These are phyloP conservation scores for Corapipo altera DNA, from an alignment of 2,113 vertebrate genomes.

Conservation along the genomic window DNA sequence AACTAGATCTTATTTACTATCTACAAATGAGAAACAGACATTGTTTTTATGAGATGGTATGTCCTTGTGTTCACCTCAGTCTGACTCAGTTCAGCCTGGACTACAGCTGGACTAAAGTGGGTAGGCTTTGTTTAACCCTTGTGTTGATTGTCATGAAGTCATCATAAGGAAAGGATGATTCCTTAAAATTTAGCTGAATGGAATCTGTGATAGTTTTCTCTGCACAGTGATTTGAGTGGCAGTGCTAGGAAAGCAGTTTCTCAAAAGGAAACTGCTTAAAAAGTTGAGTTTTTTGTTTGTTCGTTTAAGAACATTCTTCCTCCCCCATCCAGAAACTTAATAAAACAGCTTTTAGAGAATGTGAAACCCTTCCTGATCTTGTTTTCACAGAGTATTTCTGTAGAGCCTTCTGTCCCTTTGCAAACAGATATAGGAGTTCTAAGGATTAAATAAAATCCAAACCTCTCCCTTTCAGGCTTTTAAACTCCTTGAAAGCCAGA, in stretches of 20 bases:
- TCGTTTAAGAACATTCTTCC: neutral
- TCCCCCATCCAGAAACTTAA: neutral
- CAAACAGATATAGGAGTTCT: neutral
- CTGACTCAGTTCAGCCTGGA: neutral
- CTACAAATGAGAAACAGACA: conserved; percentile 60
- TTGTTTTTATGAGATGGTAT: conserved; percentile 57
- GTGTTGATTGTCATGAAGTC: neutral
- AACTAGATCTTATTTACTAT: conserved; percentile 77
- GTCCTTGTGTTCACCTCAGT: conserved; percentile 53
- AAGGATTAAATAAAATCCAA: neutral
- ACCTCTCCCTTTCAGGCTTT: neutral
- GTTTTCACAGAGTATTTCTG: neutral
- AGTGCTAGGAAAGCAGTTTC: neutral
- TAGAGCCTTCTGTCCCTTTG: neutral
- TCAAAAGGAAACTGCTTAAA: neutral
- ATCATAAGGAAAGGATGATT: neutral
- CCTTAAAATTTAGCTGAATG: neutral
- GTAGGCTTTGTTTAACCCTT: neutral
- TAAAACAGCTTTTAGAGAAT: neutral
- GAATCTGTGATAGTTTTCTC: neutral
- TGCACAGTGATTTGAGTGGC: neutral
- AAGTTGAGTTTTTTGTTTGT: neutral
- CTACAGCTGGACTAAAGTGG: neutral
- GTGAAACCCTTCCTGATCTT: neutral
- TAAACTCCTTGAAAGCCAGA: neutral